Conservation (phyloP, 2,888 invertebrate species). For the Tenthredo mesomela region DNA sequence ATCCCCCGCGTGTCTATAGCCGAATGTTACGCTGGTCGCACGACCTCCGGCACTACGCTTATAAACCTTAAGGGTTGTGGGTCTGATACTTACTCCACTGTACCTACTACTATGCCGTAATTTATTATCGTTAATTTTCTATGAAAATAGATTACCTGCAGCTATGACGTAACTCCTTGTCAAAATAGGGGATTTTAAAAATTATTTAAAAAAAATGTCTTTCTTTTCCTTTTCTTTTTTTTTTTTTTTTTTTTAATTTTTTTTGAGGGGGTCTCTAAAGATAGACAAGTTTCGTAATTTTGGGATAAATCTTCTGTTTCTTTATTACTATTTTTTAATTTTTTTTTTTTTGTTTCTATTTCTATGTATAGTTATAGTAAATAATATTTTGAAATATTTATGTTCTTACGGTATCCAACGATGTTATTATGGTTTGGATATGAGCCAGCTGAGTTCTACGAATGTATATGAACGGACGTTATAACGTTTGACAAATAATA, state of each 20-base stretch:
- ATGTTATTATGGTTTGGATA: slow-evolving; percentile 22
- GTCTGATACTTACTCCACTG: background rate
- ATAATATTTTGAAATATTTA: slow-evolving; percentile 20
- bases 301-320: background rate
- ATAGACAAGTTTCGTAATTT: background rate
- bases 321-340: background rate
- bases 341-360: background rate
- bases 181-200: background rate
- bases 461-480: background rate
- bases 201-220: too few relatives aligned
- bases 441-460: slow-evolving; percentile 1
- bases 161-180: background rate
- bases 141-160: slow-evolving; percentile 48
- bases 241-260: background rate
- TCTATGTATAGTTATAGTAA: background rate
- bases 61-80: slow-evolving; percentile 59
- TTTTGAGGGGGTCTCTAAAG: background rate
- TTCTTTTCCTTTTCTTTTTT: too few relatives aligned
- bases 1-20: background rate
- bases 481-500: slow-evolving; percentile 45
- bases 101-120: background rate
- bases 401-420: background rate
- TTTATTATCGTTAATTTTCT: slow-evolving; percentile 52
- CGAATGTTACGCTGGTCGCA: slow-evolving; percentile 58
- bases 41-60: slow-evolving; percentile 59